Evolutionary conservation across 2,888 invertebrate genomes (phyloP).

Genomic region (Lingula anatina): DNA sequence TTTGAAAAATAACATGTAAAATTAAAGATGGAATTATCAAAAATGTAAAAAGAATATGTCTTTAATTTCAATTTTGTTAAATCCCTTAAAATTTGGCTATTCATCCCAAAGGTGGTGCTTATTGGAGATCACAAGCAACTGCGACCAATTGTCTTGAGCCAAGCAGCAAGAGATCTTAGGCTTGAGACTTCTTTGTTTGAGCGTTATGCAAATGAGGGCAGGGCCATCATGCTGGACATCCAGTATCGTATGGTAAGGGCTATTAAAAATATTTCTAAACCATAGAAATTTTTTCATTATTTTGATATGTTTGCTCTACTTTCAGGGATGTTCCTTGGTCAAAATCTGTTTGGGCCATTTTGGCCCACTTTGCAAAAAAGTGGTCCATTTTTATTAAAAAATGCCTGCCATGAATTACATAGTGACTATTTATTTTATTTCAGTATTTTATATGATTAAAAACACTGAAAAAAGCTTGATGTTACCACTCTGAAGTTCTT

Average conservation of each 20-base stretch:
- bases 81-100: too few relatives aligned
- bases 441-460: too few relatives aligned
- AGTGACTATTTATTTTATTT: conserved; percentile 56
- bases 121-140: conserved; percentile 38
- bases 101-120: too few relatives aligned
- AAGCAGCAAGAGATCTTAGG: conserved; percentile 23
- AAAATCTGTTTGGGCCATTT: background rate
- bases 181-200: conserved; percentile 32
- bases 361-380: too few relatives aligned
- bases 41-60: too few relatives aligned
- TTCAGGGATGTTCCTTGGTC: background rate
- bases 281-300: background rate
- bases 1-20: too few relatives aligned
- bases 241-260: conserved; percentile 41
- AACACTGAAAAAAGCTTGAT: too few relatives aligned
- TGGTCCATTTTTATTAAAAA: too few relatives aligned
- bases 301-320: background rate
- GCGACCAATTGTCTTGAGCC: conserved; percentile 18
- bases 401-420: too few relatives aligned
- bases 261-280: background rate
- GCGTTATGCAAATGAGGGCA: conserved; percentile 24
- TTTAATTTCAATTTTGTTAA: too few relatives aligned
- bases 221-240: conserved; percentile 23
- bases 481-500: too few relatives aligned
- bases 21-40: too few relatives aligned